Percentiles rank a stretch among this genome's conserved stretches.
phyloP scores from a whole-genome alignment of 2,888 invertebrate genomes.

The Conomelus anceps region DNA sequence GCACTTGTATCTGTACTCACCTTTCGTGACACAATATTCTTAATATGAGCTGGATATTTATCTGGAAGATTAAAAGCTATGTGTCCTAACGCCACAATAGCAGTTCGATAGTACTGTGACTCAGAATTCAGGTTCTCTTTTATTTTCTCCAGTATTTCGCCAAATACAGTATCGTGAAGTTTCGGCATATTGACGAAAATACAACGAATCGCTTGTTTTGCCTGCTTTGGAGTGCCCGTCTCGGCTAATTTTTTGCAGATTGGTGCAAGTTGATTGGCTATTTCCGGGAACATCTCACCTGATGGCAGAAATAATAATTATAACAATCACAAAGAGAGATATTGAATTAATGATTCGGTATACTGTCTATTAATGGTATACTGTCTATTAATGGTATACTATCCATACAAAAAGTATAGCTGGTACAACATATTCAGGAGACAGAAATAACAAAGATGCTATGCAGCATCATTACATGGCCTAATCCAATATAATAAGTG shows the following conservation, averaged over 20 bases:
- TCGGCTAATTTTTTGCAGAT: conserved; percentile 83
- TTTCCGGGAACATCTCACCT: conserved; percentile 52
- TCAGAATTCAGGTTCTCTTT: conserved; percentile 66
- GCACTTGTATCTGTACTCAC: too few relatives aligned
- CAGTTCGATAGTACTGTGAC: conserved; percentile 80
- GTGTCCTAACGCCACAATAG: conserved; percentile 90
- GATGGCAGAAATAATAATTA: not conserved
- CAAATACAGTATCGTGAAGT: conserved; percentile 68
- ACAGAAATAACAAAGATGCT: too few relatives aligned
- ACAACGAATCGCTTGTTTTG: conserved; percentile 93
- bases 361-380: too few relatives aligned
- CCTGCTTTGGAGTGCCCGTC: conserved; percentile 87
- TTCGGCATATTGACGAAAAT: conserved; percentile 73
- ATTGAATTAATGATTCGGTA: too few relatives aligned
- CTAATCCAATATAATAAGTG: too few relatives aligned
- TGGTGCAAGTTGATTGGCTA: conserved; percentile 73
- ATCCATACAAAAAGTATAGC: too few relatives aligned
- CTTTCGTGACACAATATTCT: conserved; percentile 89
- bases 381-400: too few relatives aligned
- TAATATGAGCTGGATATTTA: conserved; percentile 82
- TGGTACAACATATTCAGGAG: too few relatives aligned
- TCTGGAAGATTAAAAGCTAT: conserved; percentile 88
- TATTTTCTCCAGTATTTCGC: conserved; percentile 72
- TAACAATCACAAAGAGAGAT: too few relatives aligned
- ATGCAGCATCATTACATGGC: too few relatives aligned